Base-by-base conservation (phyloP, 2,888 invertebrate species). In the Eupithecia subumbrata region DNA sequence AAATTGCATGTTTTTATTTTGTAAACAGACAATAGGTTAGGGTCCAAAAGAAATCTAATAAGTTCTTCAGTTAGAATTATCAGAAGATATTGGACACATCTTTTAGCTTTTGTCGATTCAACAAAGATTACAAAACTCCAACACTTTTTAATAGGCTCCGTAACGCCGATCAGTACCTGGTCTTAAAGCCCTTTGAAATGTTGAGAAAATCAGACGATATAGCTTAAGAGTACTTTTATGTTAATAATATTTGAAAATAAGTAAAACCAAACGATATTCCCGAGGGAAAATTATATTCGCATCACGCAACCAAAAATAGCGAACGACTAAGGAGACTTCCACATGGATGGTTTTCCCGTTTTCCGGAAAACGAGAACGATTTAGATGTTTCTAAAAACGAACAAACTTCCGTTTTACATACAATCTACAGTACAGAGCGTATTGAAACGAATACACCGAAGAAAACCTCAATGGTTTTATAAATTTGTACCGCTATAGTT, bases 201-300 rank as follows among this genome's bases (percentile, higher is more conserved):
- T 48, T n/a, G 9, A n/a, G 48, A 0, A n/a, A 48, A 48, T 18
- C 18, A 48, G 18, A 16, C 30, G 34, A 34, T 60, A 18, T 18
- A 16, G 25, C 63, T 25, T 14, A 63, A 25, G 14, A 63, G 66
- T 66, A 66, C 14, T 87, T 84, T 25, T 64, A 30, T 34, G 48
- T n/a, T 48, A 86, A 81, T 67, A 40, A 64, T 67, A 5, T 37
- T 67, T n/a, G 12, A n/a, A n/a, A 67, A 67, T 18, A 18, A 22
- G 66, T 37, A 64, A 64, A 30, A 16, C 73, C 75, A 76, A 75
- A 68, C 70, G 71, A 71, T 76, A 78, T 73, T 79, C 40, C 45
- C 73, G 66, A 64, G 72, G 75, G 78, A 76, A 81, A 86, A 88
- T 86, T 85, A 83, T 84, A 89, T 88, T 89, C 86, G 71, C 63